Evolutionary conservation across 2,888 invertebrate species (phyloP).

Genomic region (Cerastis leucographa): DNA sequence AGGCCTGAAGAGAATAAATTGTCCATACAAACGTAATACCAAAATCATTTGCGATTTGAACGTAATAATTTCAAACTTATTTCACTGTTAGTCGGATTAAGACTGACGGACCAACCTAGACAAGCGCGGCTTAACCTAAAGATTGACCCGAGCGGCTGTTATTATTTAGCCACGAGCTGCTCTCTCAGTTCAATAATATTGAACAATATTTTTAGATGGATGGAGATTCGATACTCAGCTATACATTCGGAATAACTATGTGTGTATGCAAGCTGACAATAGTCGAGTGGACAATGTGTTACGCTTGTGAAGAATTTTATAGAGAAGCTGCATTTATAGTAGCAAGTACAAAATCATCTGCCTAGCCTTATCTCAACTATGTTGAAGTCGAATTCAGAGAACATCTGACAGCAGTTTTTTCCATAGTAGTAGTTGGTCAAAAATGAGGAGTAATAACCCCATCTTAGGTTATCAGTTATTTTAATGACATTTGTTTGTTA

Average conservation of each 20-base stretch:
- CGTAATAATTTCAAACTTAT: too few species aligned
- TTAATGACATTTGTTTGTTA: neutral
- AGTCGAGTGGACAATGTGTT: conserved; percentile 38
- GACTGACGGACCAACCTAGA: too few species aligned
- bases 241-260: conserved; percentile 15
- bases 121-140: too few species aligned
- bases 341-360: too few species aligned
- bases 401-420: neutral
- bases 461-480: neutral
- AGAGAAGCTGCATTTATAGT: neutral
- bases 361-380: too few species aligned
- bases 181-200: neutral
- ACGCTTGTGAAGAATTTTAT: conserved; percentile 37
- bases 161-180: too few species aligned
- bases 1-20: too few species aligned
- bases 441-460: neutral
- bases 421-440: neutral
- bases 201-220: conserved; percentile 23
- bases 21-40: too few species aligned
- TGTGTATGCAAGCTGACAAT: conserved; percentile 26
- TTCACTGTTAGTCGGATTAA: too few species aligned
- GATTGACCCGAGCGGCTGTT: too few species aligned
- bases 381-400: too few species aligned
- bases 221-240: conserved; percentile 5
- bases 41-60: too few species aligned